Evolutionary conservation across 2,113 vertebrate species (phyloP).

Genomic region (Tachysurus fulvidraco): DNA sequence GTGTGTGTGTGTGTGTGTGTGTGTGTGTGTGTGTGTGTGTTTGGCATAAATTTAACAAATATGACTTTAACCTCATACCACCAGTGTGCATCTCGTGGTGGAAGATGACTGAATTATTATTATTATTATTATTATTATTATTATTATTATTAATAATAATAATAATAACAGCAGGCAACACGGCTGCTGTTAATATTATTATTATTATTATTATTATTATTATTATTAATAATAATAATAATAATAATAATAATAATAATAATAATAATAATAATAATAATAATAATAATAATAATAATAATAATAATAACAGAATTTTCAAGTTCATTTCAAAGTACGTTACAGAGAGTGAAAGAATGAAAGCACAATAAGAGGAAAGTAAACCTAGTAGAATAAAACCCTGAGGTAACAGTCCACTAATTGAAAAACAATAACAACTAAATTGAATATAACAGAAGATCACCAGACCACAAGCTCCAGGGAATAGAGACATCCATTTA

Average conservation of each 20-base stretch:
- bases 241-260: background rate
- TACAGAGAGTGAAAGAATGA: background rate
- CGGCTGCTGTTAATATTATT: background rate
- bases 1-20: background rate
- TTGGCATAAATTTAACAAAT: background rate
- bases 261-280: background rate
- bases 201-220: no score
- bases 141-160: no score
- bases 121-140: no score
- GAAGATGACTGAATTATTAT: background rate
- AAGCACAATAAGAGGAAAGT: background rate
- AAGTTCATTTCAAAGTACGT: background rate
- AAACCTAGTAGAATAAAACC: background rate
- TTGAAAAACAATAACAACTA: conserved; percentile 1
- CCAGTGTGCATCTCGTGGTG: background rate
- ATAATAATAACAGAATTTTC: no score
- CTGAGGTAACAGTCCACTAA: background rate
- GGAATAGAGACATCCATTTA: background rate
- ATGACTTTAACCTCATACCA: background rate
- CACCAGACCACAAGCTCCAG: background rate
- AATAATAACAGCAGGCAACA: no score
- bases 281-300: background rate
- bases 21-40: background rate
- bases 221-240: background rate
- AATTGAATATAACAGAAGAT: conserved; percentile 18